Conservation (phyloP, 2,888 invertebrate species). For the Drosophila affinis region DNA sequence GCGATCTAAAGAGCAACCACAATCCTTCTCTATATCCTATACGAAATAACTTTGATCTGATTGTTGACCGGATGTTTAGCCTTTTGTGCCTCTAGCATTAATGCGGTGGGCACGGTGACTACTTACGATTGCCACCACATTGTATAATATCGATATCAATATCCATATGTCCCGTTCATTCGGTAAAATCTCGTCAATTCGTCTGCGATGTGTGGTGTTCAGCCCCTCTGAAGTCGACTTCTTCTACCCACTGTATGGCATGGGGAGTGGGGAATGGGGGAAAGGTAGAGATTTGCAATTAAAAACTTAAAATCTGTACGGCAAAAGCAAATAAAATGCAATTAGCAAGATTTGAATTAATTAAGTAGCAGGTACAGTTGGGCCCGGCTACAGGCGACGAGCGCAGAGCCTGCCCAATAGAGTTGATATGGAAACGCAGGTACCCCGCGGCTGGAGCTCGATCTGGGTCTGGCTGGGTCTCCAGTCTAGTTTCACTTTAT, state of each 20-base stretch:
- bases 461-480: not conserved
- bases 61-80: no score
- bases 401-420: not conserved
- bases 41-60: no score
- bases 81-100: no score
- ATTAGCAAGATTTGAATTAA: slow-evolving; percentile 84
- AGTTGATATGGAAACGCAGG: slow-evolving; percentile 27
- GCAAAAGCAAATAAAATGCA: slow-evolving; percentile 83
- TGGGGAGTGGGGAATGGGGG: not conserved
- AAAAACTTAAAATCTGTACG: slow-evolving; percentile 76
- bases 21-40: not conserved
- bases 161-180: not conserved
- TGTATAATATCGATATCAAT: no score
- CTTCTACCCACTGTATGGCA: not conserved
- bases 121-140: no score
- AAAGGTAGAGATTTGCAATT: slow-evolving; percentile 49
- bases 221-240: not conserved
- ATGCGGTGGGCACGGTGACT: no score
- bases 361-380: slow-evolving; percentile 76
- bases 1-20: not conserved
- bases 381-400: slow-evolving; percentile 9
- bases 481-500: slow-evolving; percentile 25
- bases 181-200: no score
- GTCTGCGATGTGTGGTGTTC: no score
- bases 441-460: not conserved